Conservation (phyloP, 2,113 vertebrate genomes). For the Perca schrenkii region DNA sequence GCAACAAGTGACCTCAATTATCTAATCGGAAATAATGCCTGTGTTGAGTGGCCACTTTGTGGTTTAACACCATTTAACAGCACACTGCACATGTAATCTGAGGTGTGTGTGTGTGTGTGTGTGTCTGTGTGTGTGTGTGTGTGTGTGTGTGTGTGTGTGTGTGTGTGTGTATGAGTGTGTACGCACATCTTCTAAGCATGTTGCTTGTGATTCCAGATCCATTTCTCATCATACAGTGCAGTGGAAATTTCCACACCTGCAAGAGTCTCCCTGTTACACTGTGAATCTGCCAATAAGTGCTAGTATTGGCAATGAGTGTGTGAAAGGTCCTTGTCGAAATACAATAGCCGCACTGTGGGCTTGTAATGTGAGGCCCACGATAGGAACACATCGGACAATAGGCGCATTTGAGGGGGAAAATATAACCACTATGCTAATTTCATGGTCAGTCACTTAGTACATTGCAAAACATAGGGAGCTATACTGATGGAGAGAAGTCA, state of each 20-base stretch:
- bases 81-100: constrained; percentile 12
- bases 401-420: constrained; percentile 64
- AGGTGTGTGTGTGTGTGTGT: background rate
- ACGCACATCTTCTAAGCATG: background rate
- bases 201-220: constrained; percentile 10
- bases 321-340: constrained; percentile 69
- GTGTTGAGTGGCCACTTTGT: constrained; percentile 1
- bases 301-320: constrained; percentile 65
- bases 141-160: background rate
- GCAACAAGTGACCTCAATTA: constrained; percentile 20
- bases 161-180: background rate
- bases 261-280: constrained; percentile 38
- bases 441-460: constrained; percentile 34
- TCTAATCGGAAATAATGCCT: constrained; percentile 1
- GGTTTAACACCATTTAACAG: background rate
- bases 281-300: constrained; percentile 63
- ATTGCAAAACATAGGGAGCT: constrained; percentile 1
- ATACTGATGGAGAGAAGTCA: background rate
- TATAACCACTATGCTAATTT: constrained; percentile 59
- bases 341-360: constrained; percentile 78
- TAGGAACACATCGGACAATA: constrained; percentile 71
- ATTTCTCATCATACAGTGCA: background rate
- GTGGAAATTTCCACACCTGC: constrained; percentile 78
- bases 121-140: background rate
- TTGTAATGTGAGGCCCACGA: constrained; percentile 77